Base-by-base conservation (phyloP, 2,113 vertebrate species). In the Sarotherodon lohbergeri region DNA sequence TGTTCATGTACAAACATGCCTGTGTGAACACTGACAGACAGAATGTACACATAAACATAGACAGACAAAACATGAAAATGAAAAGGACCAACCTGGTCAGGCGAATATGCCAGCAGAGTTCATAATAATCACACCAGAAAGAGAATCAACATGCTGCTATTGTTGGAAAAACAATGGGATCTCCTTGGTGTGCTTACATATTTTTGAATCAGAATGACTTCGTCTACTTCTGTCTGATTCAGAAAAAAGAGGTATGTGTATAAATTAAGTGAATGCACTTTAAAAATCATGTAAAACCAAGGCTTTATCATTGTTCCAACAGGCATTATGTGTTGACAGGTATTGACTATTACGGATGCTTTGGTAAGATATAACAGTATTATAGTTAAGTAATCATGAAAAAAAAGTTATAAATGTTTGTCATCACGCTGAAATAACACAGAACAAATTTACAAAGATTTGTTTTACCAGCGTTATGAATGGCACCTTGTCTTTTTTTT, bases 261-360 rank as follows among this genome's bases (percentile, higher is more conserved):
- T 11, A 54, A 59, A 82, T 7, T 83, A 11, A 86, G 68, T 82
- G 55, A 87, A 90, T 87, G 90, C 82, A 89, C 41, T 85, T 87
- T 24, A 80, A 81, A 87, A 86, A 80, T 83, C 5, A 2, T 55
- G 82, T 19, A 59, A 71, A 93, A 92, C 55, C 89, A 94, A 94
- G 89, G 89, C 83, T 59, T 89, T 66, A 90, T 52, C 46, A 80
- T 93, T 92, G 91, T 94, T 96, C 85, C 71, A 93, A 91, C 83
- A 94, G 94, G 89, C 91, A 88, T 83, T 91, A 82, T 81, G 87
- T 91, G 88, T 88, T 89, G 90, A 88, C 90, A 95, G 92, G 88
- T 88, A 84, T 46, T 86, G 57, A 82, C 81, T 86, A 63, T 78
- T 22, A 82, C 61, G 22, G 81, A 88, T 91, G 85, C 92, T 95